Base-by-base conservation (phyloP, 2,113 vertebrate species). In the Menura novaehollandiae region DNA sequence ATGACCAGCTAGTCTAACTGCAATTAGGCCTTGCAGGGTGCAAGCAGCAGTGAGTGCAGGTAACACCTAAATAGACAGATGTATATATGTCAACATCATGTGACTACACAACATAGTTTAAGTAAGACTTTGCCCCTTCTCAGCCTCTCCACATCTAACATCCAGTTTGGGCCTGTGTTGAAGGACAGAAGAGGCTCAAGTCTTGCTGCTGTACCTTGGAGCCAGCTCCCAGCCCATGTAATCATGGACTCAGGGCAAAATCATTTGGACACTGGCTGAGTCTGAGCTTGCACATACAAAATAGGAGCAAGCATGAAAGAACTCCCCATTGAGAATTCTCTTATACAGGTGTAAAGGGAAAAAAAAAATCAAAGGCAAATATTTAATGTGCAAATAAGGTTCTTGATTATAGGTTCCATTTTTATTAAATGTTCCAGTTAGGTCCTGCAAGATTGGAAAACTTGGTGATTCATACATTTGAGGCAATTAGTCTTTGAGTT, bases 391-490 rank as follows among this genome's bases (percentile, higher is more conserved):
- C 51, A 93, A 95, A 93, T 71, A 67, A 85, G 49, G 28, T 60
- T 73, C 82, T 69, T 85, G 32, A 51, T 75, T 85, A 91, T 53
- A 75, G 56, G 88, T 58, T 96, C 37, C 53, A 43, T 63, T 86
- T 93, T 75, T 83, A 91, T 85, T 92, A 85, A 76, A 77, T 95
- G 73, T 80, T 88, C 72, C 63, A 55, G 20, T 64, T 88, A 84
- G 12, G 32, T 53, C 12, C 64, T 88, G 56, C 24, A 37, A 88
- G 77, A 89, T 74, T 82, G 77, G 89, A 94, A 76, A 76, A 89
- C n/a, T 37, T 47, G 37, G 56, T 94, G 80, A 96, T 96, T 97
- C 96, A 95, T 63, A 58, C 44, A 72, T 91, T 92, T 87, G 73
- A 95, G 47, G 83, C 56, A 96, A 91, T 96, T 95, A 94, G 56